A percentile compares a stretch with the other conserved stretches of the same genome.
Evolutionary conservation across 2,888 invertebrate genomes (phyloP).

Genomic region (Lissocephala sabroskyi): DNA sequence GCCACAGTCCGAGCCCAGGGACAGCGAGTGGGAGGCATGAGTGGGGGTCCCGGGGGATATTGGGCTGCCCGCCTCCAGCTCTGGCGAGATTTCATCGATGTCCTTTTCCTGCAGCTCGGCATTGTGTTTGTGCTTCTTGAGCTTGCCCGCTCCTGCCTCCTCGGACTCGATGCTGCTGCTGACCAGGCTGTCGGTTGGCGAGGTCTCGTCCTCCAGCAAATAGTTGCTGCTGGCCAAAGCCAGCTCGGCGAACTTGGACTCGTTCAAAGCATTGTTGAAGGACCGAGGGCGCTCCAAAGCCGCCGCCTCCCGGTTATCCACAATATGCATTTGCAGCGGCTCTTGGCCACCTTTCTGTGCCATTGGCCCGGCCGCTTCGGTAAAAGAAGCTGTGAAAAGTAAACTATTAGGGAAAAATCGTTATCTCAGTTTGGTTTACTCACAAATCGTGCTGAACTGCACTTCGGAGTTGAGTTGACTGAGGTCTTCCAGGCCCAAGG

Average conservation of each 20-base stretch:
- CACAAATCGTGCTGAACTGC: conserved; percentile 68
- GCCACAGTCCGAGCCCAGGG: conserved; percentile 81
- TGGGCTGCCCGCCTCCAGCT: conserved; percentile 73
- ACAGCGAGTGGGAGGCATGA: conserved; percentile 84
- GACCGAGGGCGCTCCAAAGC: conserved; percentile 58
- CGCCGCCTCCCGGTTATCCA: conserved; percentile 29
- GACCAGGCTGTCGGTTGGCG: conserved; percentile 86
- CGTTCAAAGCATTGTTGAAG: conserved; percentile 63
- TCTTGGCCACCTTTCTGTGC: conserved; percentile 9
- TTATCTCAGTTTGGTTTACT: conserved; percentile 28
- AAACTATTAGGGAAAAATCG: not conserved
- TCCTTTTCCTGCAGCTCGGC: conserved; percentile 73
- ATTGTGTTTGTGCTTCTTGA: conserved; percentile 69
- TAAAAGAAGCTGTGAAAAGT: conserved; percentile 37
- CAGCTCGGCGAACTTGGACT: conserved; percentile 80
- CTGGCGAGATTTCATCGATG: conserved; percentile 72
- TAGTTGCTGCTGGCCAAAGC: conserved; percentile 79
- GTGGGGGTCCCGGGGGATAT: conserved; percentile 85
- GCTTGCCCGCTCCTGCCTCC: conserved; percentile 61
- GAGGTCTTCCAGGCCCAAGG: conserved; percentile 59
- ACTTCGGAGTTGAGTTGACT: conserved; percentile 63
- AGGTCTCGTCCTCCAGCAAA: conserved; percentile 86
- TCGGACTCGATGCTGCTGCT: conserved; percentile 72
- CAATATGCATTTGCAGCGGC: conserved; percentile 46
- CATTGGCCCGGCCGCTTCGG: conserved; percentile 34